phyloP scores from a whole-genome alignment of 1,140 invertebrate species.

The Goniozus legneri region DNA sequence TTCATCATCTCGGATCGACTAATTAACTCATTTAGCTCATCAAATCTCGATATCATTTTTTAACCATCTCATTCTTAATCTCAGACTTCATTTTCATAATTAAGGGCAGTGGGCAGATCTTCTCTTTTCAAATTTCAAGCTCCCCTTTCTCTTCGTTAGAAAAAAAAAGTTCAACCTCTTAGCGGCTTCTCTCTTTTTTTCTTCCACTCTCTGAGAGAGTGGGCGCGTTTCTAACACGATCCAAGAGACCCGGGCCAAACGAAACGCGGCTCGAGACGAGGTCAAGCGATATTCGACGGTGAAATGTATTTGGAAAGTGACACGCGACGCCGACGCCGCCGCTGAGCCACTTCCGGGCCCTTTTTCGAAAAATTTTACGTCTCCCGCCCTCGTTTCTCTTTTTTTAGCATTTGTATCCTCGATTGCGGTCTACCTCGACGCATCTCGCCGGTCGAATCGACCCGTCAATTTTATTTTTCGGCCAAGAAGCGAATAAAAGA shows the following conservation, averaged over 20 bases:
- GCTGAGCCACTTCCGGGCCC: constrained; percentile 31
- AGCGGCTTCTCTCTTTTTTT: neutral
- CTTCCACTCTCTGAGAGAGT: neutral
- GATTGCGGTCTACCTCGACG: neutral
- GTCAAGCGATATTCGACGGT: neutral
- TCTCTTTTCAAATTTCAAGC: no score
- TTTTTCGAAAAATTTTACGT: constrained; percentile 15
- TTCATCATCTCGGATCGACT: no score
- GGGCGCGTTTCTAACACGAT: neutral
- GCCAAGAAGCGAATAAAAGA: constrained; percentile 1
- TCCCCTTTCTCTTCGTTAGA: no score
- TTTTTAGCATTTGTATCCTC: neutral
- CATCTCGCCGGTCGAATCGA: constrained; percentile 4
- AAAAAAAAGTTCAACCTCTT: no score
- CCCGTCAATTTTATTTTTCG: constrained; percentile 4
- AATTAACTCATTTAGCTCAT: no score
- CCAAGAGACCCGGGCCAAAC: neutral
- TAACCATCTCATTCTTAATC: no score
- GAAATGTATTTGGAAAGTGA: constrained; percentile 36
- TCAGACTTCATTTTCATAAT: no score
- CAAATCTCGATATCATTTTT: no score
- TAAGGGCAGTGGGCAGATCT: no score
- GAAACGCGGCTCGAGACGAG: neutral
- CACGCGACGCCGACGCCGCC: constrained; percentile 7
- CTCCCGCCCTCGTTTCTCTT: neutral